Evolutionary conservation across 1,140 invertebrate genomes (phyloP).

Genomic region (Solenopsis fugax): DNA sequence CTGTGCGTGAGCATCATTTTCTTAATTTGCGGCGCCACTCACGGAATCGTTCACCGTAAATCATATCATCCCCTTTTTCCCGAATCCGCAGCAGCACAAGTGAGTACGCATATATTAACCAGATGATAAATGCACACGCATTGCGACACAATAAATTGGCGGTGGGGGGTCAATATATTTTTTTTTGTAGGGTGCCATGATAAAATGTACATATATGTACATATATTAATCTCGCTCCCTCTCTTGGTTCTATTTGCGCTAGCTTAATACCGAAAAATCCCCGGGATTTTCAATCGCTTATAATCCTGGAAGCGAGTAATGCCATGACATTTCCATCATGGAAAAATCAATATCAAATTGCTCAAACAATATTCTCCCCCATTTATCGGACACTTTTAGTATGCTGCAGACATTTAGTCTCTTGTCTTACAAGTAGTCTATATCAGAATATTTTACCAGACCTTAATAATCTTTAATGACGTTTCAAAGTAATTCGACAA

Average conservation of each 20-base stretch:
- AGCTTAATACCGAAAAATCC: conserved; percentile 4
- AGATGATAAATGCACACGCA: conserved; percentile 45
- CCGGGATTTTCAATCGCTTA: conserved; percentile 24
- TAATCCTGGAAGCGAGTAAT: conserved; percentile 9
- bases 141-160: conserved; percentile 57
- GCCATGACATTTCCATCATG: neutral
- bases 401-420: neutral
- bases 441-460: neutral
- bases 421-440: neutral
- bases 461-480: conserved; percentile 25
- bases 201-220: conserved; percentile 19
- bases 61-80: conserved; percentile 52
- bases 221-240: conserved; percentile 24
- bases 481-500: conserved; percentile 37
- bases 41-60: conserved; percentile 69
- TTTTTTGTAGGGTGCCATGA: conserved; percentile 16
- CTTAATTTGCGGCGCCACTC: conserved; percentile 59
- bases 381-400: neutral
- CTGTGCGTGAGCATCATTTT: conserved; percentile 61
- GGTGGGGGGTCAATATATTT: conserved; percentile 36
- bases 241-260: conserved; percentile 6
- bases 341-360: conserved; percentile 15
- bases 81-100: conserved; percentile 31
- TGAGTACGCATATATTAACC: conserved; percentile 62
- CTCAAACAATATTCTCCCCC: neutral